Base-by-base conservation (phyloP, 2,797 vertebrate species). In the Oreochromis grahami region DNA sequence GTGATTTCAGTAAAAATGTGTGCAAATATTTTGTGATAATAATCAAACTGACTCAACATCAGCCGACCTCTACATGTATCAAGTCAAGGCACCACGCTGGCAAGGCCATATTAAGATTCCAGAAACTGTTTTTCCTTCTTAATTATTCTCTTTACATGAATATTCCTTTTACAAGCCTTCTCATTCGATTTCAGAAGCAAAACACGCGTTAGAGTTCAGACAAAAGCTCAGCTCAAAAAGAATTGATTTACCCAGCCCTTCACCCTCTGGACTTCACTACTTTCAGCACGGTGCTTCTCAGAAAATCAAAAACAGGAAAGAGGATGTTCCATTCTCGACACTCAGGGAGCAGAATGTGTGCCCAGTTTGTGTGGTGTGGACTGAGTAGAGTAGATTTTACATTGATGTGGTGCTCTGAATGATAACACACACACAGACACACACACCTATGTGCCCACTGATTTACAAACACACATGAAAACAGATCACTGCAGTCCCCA, bases 121-220 rank as follows among this genome's bases (percentile, higher is more conserved):
- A 84, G 70, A 82, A 24, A 58, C 9, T 0, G 8, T 83, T 63
- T 68, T 65, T 77, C 5, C 17, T 24, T 76, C 11, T 72, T 65
- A 77, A 79, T 82, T 82, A 88, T 86, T 84, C 83, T 81, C 80
- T 84, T 15, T 74, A n/a, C 41, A 83, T 77, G 13, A 86, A 74
- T 87, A 82, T 84, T 89, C 43, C 52, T 80, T 90, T 84, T 26
- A 82, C 55, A 81, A 63, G 32, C 38, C 4, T 11, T 53, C 19
- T 24, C 8, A 34, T 77, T 85, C 79, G 14, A 86, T 87, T 86
- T 83, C 26, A 48, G 26, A 78, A 77, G 56, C 32, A 81, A 86
- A 86, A 72, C 77, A 70, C 51, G 15, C 68, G 32, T 82, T 76
- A 83, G 41, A 81, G 56, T 55, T 36, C 78, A 60, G 55, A 80